Base-by-base conservation (phyloP, 2,888 invertebrate genomes). In the Mythimna impura region DNA sequence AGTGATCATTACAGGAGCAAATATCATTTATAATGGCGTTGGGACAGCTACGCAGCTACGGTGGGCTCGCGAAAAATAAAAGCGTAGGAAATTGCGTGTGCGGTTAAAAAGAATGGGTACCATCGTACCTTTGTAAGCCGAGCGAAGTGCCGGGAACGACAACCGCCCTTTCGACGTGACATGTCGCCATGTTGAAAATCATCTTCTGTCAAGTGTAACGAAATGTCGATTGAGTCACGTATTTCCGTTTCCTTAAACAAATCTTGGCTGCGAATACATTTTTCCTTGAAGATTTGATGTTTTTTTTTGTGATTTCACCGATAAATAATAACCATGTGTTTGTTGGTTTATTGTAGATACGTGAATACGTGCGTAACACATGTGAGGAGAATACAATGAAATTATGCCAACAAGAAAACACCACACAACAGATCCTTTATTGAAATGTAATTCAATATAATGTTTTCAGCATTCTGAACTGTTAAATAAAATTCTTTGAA, bases 201-300 rank as follows among this genome's bases (percentile, higher is more conserved):
- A 91, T 92, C 91, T 92, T 91, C 91, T 91, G 90, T 91, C 89
- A 90, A 90, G 90, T 89, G 91, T 89, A 90, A 88, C 87, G 88
- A 89, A 88, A 92, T 88, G 89, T 91, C 93, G 91, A 93, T 93
- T 87, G 90, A 90, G 92, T 93, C 94, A 94, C 94, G 94, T 94
- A 93, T 90, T 89, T 90, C 88, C 88, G 90, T 89, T 92, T 91
- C 86, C 89, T 90, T 91, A 91, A 89, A 91, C 92, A 93, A 93
- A 93, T 92, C 89, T 87, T 88, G 86, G 88, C 81, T 79, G 82
- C 79, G 87, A 88, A 89, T 86, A 87, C 88, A 85, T 88, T 90
- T 43, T 87, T 84, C 81, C 76, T 85, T 69, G 66, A 72, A 67
- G 69, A 71, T 71, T 72, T 86, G 75, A 73, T 82, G 78, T 81